Base-by-base conservation (phyloP, 2,113 vertebrate genomes). In the Myrmecophaga tridactyla region DNA sequence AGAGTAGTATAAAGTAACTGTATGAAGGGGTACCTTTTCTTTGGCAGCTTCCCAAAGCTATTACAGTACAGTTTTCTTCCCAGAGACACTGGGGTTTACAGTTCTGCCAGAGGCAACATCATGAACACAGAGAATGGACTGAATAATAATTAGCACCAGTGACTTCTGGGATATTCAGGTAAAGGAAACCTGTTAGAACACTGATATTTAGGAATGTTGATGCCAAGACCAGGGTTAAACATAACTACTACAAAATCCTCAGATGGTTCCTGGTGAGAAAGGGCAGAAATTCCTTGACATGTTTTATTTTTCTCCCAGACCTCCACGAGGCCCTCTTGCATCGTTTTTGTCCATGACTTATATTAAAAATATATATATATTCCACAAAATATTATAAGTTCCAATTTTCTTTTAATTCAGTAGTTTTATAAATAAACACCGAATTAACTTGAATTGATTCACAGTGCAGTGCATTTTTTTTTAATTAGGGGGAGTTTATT, bases 21-120 rank as follows among this genome's bases (percentile, higher is more conserved):
- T 95, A 36, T 51, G 76, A 70, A 88, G 43, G 70, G 51, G n/a
- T 17, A 75, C 65, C 17, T 84, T 76, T 78, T 39, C 75, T 86
- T 46, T 89, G 70, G 89, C 83, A 93, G 70, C 29, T 31, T 94
- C 92, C 82, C 96, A 95, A 31, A 90, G 73, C 92, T 84, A 76
- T 89, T 46, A 43, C 25, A n/a, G 77, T 88, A 15, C 34, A 25
- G 75, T 67, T 83, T 86, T 21, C 31, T 56, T 92, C 53, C 90
- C 36, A 17, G 39, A 91, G 90, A 76, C 31, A 34, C 70, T 43
- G 12, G 76, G 51, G 62, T n/a, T 82, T 69, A 88, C 60, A 77
- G 25, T 25, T 41, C 78, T 23, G 62, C 93, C 62, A 93, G 51
- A 87, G 82, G 77, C 73, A 77, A 62, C 83, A 46, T 34, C 43